Percentiles rank a stretch among this genome's conserved stretches.
These are phyloP conservation scores for Andrena bucephala DNA, from an alignment of 2,888 invertebrate genomes.

Conservation along the genomic window DNA sequence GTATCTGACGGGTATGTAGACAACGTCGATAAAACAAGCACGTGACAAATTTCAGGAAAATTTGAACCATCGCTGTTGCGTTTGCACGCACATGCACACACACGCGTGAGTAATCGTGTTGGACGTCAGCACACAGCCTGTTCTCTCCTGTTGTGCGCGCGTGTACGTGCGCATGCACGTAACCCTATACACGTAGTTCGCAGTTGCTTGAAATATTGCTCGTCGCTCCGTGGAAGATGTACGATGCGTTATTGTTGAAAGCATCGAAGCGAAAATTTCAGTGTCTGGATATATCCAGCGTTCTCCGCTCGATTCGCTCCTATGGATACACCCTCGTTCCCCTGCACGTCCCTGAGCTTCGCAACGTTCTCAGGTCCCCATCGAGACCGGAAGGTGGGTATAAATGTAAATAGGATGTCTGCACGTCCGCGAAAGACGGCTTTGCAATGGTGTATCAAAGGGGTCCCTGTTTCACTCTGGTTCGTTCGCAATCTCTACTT, in stretches of 20 bases:
- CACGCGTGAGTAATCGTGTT: slow-evolving; percentile 57
- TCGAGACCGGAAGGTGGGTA: slow-evolving; percentile 76
- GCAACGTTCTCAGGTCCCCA: slow-evolving; percentile 72
- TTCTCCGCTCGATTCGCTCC: slow-evolving; percentile 69
- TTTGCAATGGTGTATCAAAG: slow-evolving; percentile 79
- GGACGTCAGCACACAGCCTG: slow-evolving; percentile 36
- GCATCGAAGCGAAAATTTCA: slow-evolving; percentile 83
- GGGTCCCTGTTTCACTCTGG: slow-evolving; percentile 66
- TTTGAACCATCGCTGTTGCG: slow-evolving; percentile 49
- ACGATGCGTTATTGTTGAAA: slow-evolving; percentile 84
- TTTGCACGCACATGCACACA: slow-evolving; percentile 32
- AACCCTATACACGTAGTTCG: slow-evolving; percentile 63
- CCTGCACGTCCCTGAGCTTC: slow-evolving; percentile 60
- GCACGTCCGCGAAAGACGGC: slow-evolving; percentile 78
- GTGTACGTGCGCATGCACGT: slow-evolving; percentile 35
- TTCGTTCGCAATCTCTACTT: slow-evolving; percentile 63
- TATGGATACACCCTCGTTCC: slow-evolving; percentile 59
- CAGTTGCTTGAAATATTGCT: slow-evolving; percentile 83
- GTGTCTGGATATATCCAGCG: slow-evolving; percentile 80
- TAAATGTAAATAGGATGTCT: slow-evolving; percentile 83
- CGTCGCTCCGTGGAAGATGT: slow-evolving; percentile 82
- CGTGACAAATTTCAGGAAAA: slow-evolving; percentile 66
- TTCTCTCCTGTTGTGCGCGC: slow-evolving; percentile 42
- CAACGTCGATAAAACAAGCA: slow-evolving; percentile 46
- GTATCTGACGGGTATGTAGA: neutral